Conservation (phyloP, 2,797 vertebrate species). For the Peromyscus nudipes region DNA sequence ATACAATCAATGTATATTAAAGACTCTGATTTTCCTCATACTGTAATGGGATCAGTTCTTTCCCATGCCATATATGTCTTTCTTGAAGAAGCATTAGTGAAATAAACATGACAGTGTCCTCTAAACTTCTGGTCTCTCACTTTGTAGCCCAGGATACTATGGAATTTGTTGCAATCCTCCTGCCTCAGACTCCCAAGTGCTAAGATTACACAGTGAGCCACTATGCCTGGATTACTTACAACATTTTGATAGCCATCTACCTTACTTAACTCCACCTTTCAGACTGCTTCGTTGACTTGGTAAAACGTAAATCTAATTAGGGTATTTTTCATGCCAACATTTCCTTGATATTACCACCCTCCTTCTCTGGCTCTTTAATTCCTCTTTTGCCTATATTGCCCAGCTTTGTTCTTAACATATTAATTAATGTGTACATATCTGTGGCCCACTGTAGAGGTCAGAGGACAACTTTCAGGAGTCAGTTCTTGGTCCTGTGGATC, state of each 20-base stretch:
- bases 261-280: background rate
- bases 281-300: background rate
- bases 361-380: background rate
- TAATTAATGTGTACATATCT: background rate
- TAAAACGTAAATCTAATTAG: background rate
- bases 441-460: background rate
- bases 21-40: background rate
- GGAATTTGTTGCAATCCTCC: background rate
- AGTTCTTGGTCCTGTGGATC: background rate
- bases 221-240: background rate
- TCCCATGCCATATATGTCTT: background rate
- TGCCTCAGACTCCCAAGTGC: background rate
- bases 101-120: background rate
- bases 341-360: background rate
- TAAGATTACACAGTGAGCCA: background rate
- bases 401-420: background rate
- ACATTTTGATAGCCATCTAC: background rate
- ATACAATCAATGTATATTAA: background rate
- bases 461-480: background rate
- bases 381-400: background rate
- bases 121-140: background rate
- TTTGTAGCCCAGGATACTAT: background rate
- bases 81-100: background rate
- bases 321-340: background rate
- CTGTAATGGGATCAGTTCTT: background rate